A percentile compares a stretch with the other conserved stretches of the same genome.
Evolutionary conservation across 2,888 invertebrate species (phyloP).

Genomic region (Ophion ellenae): DNA sequence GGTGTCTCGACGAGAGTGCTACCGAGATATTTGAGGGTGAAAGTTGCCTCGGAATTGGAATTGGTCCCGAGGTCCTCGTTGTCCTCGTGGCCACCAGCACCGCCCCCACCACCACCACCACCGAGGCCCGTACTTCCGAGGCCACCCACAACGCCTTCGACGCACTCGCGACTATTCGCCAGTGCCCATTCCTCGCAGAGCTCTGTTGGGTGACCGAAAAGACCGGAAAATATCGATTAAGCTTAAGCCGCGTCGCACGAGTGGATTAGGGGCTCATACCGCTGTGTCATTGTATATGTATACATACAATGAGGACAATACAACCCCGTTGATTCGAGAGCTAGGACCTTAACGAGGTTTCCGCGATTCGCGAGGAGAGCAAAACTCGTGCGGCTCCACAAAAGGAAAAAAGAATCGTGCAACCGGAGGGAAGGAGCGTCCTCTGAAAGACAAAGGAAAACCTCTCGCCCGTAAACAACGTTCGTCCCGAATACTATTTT

Average conservation of each 20-base stretch:
- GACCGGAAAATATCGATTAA: conserved; percentile 62
- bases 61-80: conserved; percentile 74
- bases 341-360: conserved; percentile 47
- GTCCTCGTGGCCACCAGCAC: conserved; percentile 76
- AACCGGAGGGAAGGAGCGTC: no score
- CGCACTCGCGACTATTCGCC: conserved; percentile 87
- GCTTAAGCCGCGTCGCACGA: not conserved
- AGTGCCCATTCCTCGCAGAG: conserved; percentile 88
- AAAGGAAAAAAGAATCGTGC: not conserved
- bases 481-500: no score
- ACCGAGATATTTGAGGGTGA: conserved; percentile 91
- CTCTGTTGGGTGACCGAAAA: conserved; percentile 84
- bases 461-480: no score
- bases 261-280: not conserved
- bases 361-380: conserved; percentile 15
- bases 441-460: no score
- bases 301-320: conserved; percentile 13
- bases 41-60: conserved; percentile 84
- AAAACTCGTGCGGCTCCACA: not conserved
- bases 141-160: conserved; percentile 84
- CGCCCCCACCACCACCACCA: conserved; percentile 83
- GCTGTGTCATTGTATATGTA: not conserved
- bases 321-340: conserved; percentile 30
- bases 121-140: conserved; percentile 76
- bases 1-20: conserved; percentile 91